Evolutionary conservation across 2,113 vertebrate species (phyloP), one percentile per base, ranked within the genome.

Genomic region (Toxostoma redivivum): DNA sequence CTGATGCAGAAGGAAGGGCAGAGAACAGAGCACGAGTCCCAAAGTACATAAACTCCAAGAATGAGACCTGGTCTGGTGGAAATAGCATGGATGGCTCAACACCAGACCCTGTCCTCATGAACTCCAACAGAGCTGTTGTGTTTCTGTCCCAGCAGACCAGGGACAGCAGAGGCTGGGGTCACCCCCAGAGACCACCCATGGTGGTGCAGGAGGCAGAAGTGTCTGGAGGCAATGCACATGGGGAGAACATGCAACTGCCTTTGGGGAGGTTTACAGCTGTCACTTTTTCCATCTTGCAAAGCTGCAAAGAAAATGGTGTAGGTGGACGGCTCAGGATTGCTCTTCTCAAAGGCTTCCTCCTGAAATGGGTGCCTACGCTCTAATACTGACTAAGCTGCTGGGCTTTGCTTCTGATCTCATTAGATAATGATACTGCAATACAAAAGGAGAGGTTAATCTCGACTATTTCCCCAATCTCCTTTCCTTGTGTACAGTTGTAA

Each of bases 381-480:
- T 91, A 94, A 96, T 95, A 95, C 95, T 96, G 93, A 96, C 96
- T 95, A 97, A 96, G 96, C 91, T 15, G 5, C 78, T 65, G 89
- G 93, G 91, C 91, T 97, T 90, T 94, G 95, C 91, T 83, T 44
- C 92, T 96, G 91, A 97, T 95, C 96, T 95, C 93, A 95, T 95
- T 95, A 95, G 93, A 92, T 95, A 94, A 96, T 92, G 91, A 96
- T 90, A 96, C 90, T 88, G 73, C 8, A 8, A 72, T 95, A 94
- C 96, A 89, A 97, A 94, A 96, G 84, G 78, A 92, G 93, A 94
- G 94, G 91, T 95, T 95, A 95, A 97, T 95, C 95, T 91, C 85
- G 77, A 79, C 96, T 90, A 1, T 17, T 70, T 31, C 47, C 83
- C 84, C 80, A 90, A 88, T 94, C 95, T 69, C 70, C 84, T 95